These are phyloP conservation scores for Magallana gigas DNA, from an alignment of 1,140 invertebrate genomes.

Conservation along the genomic window DNA sequence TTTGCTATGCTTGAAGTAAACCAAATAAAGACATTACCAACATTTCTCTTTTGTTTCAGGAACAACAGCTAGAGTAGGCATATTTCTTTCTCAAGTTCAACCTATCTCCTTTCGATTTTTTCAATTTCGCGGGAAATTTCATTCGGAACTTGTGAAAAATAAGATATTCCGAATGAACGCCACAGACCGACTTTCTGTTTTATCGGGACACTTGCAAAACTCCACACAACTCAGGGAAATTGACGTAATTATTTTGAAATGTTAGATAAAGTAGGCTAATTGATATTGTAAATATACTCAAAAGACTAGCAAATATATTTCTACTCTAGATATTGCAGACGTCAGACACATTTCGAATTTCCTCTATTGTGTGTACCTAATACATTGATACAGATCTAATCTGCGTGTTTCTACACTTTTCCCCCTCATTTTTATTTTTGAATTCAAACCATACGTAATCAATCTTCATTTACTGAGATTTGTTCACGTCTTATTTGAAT, in stretches of 20 bases:
- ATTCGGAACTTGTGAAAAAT: slow-evolving; percentile 12
- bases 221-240: neutral
- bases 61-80: neutral
- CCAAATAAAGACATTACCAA: neutral
- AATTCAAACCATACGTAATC: no score
- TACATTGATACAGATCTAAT: no score
- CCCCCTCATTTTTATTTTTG: no score
- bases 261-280: neutral
- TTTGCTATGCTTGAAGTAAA: no score
- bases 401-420: no score
- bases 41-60: neutral
- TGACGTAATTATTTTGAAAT: slow-evolving; percentile 3
- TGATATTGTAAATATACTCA: no score
- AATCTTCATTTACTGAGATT: no score
- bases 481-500: no score
- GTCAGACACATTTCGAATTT: neutral
- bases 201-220: neutral
- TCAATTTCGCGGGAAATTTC: slow-evolving; percentile 8
- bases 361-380: neutral
- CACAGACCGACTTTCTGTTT: slow-evolving; percentile 35
- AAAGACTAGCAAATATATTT: no score
- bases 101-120: neutral
- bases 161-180: slow-evolving; percentile 1
- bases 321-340: no score
- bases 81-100: neutral